These are phyloP conservation scores for Thalassophryne amazonica DNA, from an alignment of 2,797 vertebrate genomes.

Conservation along the genomic window DNA sequence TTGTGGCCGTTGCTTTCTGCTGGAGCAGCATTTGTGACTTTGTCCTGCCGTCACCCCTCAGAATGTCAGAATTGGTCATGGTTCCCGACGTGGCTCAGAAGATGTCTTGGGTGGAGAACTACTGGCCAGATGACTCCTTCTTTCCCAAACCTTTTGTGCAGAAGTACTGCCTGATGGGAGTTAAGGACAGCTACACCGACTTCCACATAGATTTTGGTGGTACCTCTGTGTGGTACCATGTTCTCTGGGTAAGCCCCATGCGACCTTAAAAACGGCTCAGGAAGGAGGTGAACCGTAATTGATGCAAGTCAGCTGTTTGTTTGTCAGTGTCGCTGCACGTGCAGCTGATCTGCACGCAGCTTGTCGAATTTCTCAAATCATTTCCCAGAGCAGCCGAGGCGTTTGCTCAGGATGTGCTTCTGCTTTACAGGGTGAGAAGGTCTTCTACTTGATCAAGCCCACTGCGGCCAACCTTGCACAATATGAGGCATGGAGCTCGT, in stretches of 20 bases:
- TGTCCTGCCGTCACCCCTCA: slow-evolving; percentile 40
- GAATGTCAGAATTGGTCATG: slow-evolving; percentile 95
- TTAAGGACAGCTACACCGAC: slow-evolving; percentile 97
- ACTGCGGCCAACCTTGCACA: slow-evolving; percentile 93
- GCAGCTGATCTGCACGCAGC: too few relatives aligned
- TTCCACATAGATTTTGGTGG: slow-evolving; percentile 99
- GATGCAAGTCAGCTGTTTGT: too few relatives aligned
- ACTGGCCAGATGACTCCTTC: slow-evolving; percentile 98
- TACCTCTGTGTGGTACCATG: slow-evolving; percentile 99
- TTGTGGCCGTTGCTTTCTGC: too few relatives aligned
- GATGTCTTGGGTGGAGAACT: slow-evolving; percentile 99
- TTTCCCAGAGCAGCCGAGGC: too few relatives aligned
- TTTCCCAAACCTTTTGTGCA: slow-evolving; percentile 99
- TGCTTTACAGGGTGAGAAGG: slow-evolving; percentile 89
- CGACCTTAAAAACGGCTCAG: background rate
- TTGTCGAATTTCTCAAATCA: too few relatives aligned
- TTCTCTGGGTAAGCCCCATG: slow-evolving; percentile 98
- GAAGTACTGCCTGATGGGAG: slow-evolving; percentile 99
- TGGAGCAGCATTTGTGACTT: too few relatives aligned
- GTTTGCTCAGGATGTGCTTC: background rate
- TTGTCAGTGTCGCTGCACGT: too few relatives aligned
- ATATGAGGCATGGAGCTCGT: slow-evolving; percentile 98
- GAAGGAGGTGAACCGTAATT: too few relatives aligned
- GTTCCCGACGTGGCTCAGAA: slow-evolving; percentile 95
- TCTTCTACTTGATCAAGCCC: slow-evolving; percentile 98